These are phyloP conservation scores for Diuraphis noxia DNA, from an alignment of 1,140 invertebrate genomes.

Conservation along the genomic window DNA sequence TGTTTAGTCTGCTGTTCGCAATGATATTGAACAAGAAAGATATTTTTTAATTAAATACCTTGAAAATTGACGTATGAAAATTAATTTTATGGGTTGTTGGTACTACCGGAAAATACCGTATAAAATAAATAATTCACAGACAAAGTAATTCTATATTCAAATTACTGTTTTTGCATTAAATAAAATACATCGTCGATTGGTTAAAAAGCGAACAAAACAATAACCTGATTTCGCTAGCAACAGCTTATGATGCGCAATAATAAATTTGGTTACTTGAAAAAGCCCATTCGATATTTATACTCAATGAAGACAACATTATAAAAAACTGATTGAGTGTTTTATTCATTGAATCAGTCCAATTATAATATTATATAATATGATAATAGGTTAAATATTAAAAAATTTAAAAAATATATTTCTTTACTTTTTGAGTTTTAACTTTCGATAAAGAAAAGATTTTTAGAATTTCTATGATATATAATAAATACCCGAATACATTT, in stretches of 20 bases:
- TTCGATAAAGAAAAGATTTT: neutral
- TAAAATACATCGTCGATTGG: neutral
- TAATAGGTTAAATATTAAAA: neutral
- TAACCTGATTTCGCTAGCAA: neutral
- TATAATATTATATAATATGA: no score
- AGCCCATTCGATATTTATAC: conserved; percentile 1
- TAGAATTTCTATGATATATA: neutral
- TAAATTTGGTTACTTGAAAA: conserved; percentile 33
- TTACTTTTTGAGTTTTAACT: neutral
- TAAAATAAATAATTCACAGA: neutral
- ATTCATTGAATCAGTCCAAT: neutral
- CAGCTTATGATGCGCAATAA: conserved; percentile 4
- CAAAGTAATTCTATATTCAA: neutral
- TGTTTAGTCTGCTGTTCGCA: neutral
- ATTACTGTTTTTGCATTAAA: conserved; percentile 5
- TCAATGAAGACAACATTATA: neutral
- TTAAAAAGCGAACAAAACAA: conserved; percentile 9
- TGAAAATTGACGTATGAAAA: neutral
- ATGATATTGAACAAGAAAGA: neutral
- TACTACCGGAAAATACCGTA: neutral
- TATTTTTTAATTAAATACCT: conserved; percentile 1
- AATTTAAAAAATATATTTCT: neutral
- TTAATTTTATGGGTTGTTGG: neutral
- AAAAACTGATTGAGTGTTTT: conserved; percentile 8
- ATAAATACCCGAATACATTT: neutral